Conservation (phyloP, 2,113 vertebrate genomes). For the Gymnorhina tibicen region DNA sequence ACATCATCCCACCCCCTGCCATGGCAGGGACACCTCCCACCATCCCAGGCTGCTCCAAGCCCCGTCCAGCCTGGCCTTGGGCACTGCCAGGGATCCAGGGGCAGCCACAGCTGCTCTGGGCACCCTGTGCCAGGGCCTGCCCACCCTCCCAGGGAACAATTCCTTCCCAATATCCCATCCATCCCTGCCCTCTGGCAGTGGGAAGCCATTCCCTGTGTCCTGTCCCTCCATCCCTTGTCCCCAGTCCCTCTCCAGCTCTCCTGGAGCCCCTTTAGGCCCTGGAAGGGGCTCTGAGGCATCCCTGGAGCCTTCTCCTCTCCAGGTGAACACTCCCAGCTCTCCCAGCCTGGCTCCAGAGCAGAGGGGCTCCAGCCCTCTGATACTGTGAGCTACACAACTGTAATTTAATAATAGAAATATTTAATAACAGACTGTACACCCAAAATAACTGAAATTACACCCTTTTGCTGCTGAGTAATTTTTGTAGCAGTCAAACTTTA, state of each 20-base stretch:
- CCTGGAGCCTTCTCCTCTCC: neutral
- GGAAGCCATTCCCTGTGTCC: neutral
- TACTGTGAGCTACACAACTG: neutral
- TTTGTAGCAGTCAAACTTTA: neutral
- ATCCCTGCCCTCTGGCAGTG: neutral
- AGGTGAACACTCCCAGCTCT: neutral
- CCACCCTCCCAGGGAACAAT: neutral
- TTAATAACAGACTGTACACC: neutral
- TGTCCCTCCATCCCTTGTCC: neutral
- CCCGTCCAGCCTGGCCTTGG: fast-evolving
- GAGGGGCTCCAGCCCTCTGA: neutral
- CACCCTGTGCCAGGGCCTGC: neutral
- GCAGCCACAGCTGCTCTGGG: neutral
- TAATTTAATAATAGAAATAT: neutral
- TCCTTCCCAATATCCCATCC: neutral
- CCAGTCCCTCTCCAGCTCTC: neutral
- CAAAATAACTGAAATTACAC: neutral
- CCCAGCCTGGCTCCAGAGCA: neutral
- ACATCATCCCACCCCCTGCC: neutral
- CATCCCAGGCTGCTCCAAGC: neutral
- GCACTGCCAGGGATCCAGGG: neutral
- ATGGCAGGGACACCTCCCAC: neutral
- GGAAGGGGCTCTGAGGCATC: neutral
- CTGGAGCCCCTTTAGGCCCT: neutral
- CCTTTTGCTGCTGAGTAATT: neutral